Conservation (phyloP, 2,797 vertebrate species). For the Adrianichthys oophorus region DNA sequence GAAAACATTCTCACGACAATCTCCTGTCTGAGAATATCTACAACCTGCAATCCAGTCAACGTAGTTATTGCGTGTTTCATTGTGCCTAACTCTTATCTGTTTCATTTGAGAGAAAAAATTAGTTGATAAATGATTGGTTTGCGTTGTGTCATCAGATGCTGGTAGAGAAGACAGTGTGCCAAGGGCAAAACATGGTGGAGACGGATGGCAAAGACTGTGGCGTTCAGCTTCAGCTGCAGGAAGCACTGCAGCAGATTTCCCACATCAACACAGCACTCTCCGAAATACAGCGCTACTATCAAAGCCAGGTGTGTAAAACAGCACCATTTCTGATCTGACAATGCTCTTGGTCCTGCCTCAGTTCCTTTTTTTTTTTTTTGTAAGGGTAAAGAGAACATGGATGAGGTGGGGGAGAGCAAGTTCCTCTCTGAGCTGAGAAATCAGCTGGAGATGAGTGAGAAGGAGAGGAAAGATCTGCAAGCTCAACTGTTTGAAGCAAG, state of each 20-base stretch:
- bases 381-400: conserved; percentile 59
- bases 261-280: conserved; percentile 61
- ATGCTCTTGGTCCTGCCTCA: fast-evolving
- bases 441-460: conserved; percentile 53
- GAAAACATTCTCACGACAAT: conserved; percentile 53
- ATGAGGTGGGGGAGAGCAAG: conserved; percentile 25
- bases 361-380: not conserved
- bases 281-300: conserved; percentile 62
- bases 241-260: conserved; percentile 76
- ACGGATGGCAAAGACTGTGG: conserved; percentile 40
- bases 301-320: conserved; percentile 58
- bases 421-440: conserved; percentile 57
- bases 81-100: conserved; percentile 27
- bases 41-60: conserved; percentile 34
- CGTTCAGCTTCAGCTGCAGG: conserved; percentile 68
- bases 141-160: conserved; percentile 71
- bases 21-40: conserved; percentile 43
- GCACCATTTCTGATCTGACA: not conserved
- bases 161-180: conserved; percentile 63
- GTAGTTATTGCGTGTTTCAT: conserved; percentile 29
- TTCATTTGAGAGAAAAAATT: conserved; percentile 22
- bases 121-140: conserved; percentile 13
- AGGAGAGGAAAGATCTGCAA: conserved; percentile 52
- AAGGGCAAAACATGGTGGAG: conserved; percentile 54
- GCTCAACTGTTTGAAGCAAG: conserved; percentile 56